Evolutionary conservation across 2,113 vertebrate genomes (phyloP), one percentile per base, ranked within the genome.

Genomic region (Solea solea): DNA sequence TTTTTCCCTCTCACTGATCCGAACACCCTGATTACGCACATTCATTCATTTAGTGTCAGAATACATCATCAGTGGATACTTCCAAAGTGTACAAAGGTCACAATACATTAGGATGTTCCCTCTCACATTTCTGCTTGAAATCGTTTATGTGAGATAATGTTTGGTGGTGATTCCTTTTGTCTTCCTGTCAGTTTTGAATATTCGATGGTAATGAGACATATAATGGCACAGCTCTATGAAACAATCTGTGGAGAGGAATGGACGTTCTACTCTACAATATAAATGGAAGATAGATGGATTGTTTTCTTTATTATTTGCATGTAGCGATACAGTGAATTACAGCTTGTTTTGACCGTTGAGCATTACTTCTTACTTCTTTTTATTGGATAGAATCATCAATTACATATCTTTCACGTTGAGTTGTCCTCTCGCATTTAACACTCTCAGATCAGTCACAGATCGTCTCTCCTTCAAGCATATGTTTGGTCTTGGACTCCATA

Each of bases 381-480:
- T 9, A 48, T 52, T 7, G 4, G 11, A 63, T 56, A 9, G 48
- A 78, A 16, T 64, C 9, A 34, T 60, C 55, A 44, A 61, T 61
- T 39, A 57, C 25, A 12, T 9, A 51, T 50, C 28, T 53, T 64
- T 56, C 69, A 40, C 73, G 63, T 76, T 65, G 60, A 64, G 15
- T 27, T 56, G 57, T 73, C 55, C 55, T 65, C 76, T 78, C 39
- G 42, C 25, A 61, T 82, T 67, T 64, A 81, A 84, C 85, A 41
- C 41, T 49, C 67, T 39, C 44, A 21, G 46, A 58, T 80, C 34
- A 66, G 46, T 79, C 62, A 55, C 57, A 62, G 58, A 65, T 58
- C 57, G 66, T 75, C 72, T 82, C 76, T 66, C 27, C 76, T 48
- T 21, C 42, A 55, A 68, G 62, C 85, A 76, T 84, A 87, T 88